Percentiles rank a stretch among this genome's conserved stretches.
These are phyloP conservation scores for Porites australiensis DNA, from an alignment of 64 coral and sea anemone genomes.

Conservation along the genomic window DNA sequence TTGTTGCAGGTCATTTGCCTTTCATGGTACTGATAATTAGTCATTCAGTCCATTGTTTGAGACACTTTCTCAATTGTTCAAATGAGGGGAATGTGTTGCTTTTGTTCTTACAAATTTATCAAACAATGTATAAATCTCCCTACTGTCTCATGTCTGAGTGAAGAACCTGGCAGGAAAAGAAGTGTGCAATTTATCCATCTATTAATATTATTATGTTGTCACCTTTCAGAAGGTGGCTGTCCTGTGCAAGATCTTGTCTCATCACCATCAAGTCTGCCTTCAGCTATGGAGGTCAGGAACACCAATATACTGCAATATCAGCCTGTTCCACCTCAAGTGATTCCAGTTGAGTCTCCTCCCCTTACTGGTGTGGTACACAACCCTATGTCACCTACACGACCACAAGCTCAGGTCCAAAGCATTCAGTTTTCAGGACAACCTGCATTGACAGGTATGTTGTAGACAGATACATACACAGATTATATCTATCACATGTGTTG, in stretches of 20 bases:
- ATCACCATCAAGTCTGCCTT: neutral
- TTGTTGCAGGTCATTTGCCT: too few species aligned
- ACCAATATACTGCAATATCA: neutral
- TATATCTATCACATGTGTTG: too few species aligned
- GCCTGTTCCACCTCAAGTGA: neutral
- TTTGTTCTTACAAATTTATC: too few species aligned
- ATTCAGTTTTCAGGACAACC: conserved; percentile 3
- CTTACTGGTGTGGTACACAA: neutral
- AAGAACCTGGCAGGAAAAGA: neutral
- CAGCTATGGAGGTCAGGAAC: neutral
- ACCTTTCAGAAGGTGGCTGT: neutral
- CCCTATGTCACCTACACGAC: neutral
- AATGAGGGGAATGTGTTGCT: too few species aligned
- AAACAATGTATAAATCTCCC: too few species aligned
- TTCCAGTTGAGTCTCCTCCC: neutral
- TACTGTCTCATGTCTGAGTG: too few species aligned
- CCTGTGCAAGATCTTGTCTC: conserved; percentile 21
- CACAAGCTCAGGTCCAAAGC: conserved; percentile 23
- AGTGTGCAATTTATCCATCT: neutral
- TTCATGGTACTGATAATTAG: too few species aligned
- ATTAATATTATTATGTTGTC: too few species aligned
- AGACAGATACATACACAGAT: too few species aligned
- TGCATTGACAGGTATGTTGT: neutral
- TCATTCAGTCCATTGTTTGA: too few species aligned
- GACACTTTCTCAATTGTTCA: too few species aligned